Evolutionary conservation across 1,140 invertebrate genomes (phyloP).

Genomic region (Drosophila varians): DNA sequence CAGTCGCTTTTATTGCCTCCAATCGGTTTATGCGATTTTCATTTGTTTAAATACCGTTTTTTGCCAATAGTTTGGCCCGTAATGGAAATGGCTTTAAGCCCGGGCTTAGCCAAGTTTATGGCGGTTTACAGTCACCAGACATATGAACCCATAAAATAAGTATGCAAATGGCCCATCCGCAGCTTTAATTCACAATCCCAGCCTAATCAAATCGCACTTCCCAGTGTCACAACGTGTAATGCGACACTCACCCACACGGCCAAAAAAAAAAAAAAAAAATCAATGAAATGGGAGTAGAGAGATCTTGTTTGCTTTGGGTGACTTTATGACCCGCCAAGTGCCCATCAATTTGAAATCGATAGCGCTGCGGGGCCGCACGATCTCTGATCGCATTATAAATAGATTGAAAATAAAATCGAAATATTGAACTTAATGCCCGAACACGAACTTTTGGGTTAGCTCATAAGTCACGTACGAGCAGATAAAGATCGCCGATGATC

Average conservation of each 20-base stretch:
- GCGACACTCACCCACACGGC: slow-evolving; percentile 26
- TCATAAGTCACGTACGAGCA: slow-evolving; percentile 54
- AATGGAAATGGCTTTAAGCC: slow-evolving; percentile 49
- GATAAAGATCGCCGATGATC: slow-evolving; percentile 34
- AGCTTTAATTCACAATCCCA: no score
- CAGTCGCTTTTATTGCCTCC: slow-evolving; percentile 40
- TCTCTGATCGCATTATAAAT: slow-evolving; percentile 44
- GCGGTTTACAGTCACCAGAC: slow-evolving; percentile 47
- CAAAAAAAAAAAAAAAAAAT: no score
- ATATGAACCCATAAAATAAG: slow-evolving; percentile 15
- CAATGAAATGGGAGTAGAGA: no score
- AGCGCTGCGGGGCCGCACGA: slow-evolving; percentile 51
- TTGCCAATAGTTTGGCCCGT: slow-evolving; percentile 44
- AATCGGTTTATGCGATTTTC: slow-evolving; percentile 71
- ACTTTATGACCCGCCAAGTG: slow-evolving; percentile 69
- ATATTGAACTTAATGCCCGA: slow-evolving; percentile 33
- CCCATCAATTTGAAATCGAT: slow-evolving; percentile 69
- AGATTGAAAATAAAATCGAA: slow-evolving; percentile 52
- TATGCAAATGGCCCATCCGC: slow-evolving; percentile 41
- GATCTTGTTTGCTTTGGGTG: slow-evolving; percentile 26
- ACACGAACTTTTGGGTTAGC: slow-evolving; percentile 33
- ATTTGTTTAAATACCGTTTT: slow-evolving; percentile 70
- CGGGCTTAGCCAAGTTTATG: slow-evolving; percentile 68
- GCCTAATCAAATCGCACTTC: slow-evolving; percentile 25
- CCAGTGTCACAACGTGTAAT: slow-evolving; percentile 47